Conservation (phyloP, 37 sponge, comb jelly and placozoan species). For the Dysidea cf. avara region DNA sequence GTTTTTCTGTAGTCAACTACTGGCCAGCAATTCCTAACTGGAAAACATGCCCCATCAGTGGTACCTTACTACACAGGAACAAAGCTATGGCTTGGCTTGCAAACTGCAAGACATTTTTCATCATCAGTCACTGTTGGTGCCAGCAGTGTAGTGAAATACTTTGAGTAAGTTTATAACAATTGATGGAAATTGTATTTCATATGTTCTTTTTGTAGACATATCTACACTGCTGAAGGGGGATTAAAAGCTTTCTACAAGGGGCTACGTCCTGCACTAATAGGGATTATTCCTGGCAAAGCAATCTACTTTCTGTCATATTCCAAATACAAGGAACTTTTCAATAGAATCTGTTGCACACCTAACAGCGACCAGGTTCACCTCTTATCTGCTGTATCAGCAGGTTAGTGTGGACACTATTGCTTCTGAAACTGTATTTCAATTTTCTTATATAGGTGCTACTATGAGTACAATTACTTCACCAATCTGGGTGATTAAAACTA, state of each 20-base stretch:
- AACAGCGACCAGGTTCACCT: conserved; percentile 64
- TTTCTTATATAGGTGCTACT: conserved; percentile 44
- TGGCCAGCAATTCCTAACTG: conserved; percentile 43
- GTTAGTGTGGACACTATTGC: no score
- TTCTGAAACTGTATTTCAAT: no score
- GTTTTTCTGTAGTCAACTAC: conserved; percentile 30
- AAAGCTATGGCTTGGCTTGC: no score
- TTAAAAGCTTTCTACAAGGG: conserved; percentile 97
- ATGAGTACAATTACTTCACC: conserved; percentile 84
- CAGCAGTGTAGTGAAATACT: no score
- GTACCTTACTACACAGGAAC: no score
- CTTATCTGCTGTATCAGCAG: conserved; percentile 62
- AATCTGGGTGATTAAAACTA: conserved; percentile 87
- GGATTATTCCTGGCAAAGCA: conserved; percentile 89
- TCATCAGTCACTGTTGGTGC: no score
- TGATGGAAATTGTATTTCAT: no score
- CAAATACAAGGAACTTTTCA: conserved; percentile 61
- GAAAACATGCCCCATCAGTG: no score
- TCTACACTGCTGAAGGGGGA: no score
- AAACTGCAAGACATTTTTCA: no score
- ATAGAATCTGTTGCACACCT: conserved; percentile 35
- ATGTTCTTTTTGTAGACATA: no score
- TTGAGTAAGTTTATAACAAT: no score
- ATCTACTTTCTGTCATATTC: conserved; percentile 81
- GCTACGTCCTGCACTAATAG: conserved; percentile 76